Conservation (phyloP, 2,888 invertebrate species). For the Scaptomyza caliginosa region DNA sequence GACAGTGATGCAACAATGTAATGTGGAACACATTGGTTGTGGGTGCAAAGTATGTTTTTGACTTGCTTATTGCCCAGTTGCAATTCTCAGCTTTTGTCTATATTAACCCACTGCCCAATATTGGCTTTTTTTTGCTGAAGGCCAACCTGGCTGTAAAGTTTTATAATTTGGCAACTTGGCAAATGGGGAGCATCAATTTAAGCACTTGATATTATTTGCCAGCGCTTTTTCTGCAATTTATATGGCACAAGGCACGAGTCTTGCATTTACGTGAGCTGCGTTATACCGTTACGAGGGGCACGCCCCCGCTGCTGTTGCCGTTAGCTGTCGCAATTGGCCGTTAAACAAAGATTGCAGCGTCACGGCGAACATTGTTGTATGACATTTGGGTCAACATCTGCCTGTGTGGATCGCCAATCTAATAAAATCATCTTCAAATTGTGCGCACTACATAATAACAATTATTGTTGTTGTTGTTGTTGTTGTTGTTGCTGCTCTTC, state of each 20-base stretch:
- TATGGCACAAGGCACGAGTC: conserved; percentile 45
- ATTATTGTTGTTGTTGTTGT: not conserved
- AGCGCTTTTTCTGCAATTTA: conserved; percentile 15
- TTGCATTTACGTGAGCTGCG: conserved; percentile 52
- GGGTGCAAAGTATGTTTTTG: conserved; percentile 34
- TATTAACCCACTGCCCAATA: conserved; percentile 25
- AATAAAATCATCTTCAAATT: conserved; percentile 38
- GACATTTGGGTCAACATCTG: conserved; percentile 50
- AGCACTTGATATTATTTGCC: conserved; percentile 22
- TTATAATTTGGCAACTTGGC: conserved; percentile 46
- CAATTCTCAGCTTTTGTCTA: conserved; percentile 31
- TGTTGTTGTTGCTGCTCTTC: conserved; percentile 9
- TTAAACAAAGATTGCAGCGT: conserved; percentile 34
- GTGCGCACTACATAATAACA: conserved; percentile 3
- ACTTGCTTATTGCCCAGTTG: conserved; percentile 30
- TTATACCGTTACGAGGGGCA: conserved; percentile 22
- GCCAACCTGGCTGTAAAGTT: conserved; percentile 22
- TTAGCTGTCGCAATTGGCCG: conserved; percentile 28
- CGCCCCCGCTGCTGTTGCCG: conserved; percentile 23
- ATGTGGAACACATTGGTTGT: conserved; percentile 34
- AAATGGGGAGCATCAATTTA: conserved; percentile 38
- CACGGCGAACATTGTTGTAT: conserved; percentile 33
- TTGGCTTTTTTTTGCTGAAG: conserved; percentile 32
- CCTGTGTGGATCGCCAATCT: conserved; percentile 26
- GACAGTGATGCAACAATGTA: conserved; percentile 38